Evolutionary conservation across 2,797 vertebrate species (phyloP).

Genomic region (Manis javanica): DNA sequence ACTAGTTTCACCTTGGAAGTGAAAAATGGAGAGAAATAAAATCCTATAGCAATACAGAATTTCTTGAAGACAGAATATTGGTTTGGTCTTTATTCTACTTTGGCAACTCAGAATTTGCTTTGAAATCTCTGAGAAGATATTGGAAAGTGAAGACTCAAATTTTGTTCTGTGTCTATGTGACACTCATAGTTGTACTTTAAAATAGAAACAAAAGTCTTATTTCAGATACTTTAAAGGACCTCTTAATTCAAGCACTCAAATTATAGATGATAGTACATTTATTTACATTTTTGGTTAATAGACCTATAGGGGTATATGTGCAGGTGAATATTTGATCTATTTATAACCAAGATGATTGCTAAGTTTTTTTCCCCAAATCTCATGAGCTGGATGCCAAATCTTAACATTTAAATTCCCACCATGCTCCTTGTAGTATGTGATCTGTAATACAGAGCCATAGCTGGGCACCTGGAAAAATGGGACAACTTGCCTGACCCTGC

Average conservation of each 20-base stretch:
- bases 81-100: not conserved
- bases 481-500: not conserved
- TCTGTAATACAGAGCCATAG: not conserved
- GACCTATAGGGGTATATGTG: not conserved
- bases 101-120: conserved; percentile 9
- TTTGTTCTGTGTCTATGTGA: not conserved
- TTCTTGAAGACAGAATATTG: not conserved
- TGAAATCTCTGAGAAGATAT: not conserved
- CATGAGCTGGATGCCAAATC: not conserved
- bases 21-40: not conserved
- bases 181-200: not conserved
- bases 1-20: not conserved
- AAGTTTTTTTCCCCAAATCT: conserved; percentile 12
- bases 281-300: not conserved
- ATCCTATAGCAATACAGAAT: not conserved
- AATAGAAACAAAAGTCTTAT: not conserved
- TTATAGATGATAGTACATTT: not conserved
- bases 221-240: not conserved
- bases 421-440: not conserved
- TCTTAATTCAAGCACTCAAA: not conserved
- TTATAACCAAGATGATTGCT: conserved; percentile 31
- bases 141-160: not conserved
- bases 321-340: not conserved
- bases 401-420: conserved; percentile 52
- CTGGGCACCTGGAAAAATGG: not conserved